Base-by-base conservation (phyloP, 2,797 vertebrate genomes). In the Mastacembelus armatus region DNA sequence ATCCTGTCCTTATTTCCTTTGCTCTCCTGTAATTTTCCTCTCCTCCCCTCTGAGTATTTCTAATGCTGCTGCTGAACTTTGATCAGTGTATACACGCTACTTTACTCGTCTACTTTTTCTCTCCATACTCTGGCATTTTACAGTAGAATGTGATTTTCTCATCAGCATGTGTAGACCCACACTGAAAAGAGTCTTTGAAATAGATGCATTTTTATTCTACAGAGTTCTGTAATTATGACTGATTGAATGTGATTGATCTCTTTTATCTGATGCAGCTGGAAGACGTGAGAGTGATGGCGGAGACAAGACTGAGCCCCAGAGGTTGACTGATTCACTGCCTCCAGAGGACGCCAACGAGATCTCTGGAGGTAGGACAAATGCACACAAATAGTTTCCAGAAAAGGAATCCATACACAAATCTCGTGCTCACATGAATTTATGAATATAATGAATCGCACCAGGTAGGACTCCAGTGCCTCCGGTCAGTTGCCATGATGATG, bases 311-410 rank as follows among this genome's bases (percentile, higher is more conserved):
- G 81, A 91, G 68, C 80, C 89, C 16, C 89, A 89, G 55, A 91
- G 40, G 57, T 83, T 78, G 70, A 81, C 88, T 45, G 91, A 92
- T 38, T 67, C 68, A 27, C 58, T 22, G 40, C 71, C 85, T 43
- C 77, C 83, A n/a, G 92, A 93, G 39, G 89, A 90, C 16, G 84
- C 77, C 88, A 93, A 92, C 29, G 90, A 93, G 86, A 93, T 94
- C 66, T 91, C 81, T 58, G 91, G 80, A 93, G 93, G 93, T 95
- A 93, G 78, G 88, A 83, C 44, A 61, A 66, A 73, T 10, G 2
- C 74, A 66, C 19, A 52, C 49, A 62, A 54, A 60, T 63, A 15
- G 48, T 79, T 69, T 83, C 80, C 77, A 80, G 63, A 50, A 60
- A 60, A 66, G 54, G 50, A 76, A 26, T 54, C 33, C 24, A 6